Conservation (phyloP, 2,113 vertebrate genomes). For the Pseudopodoces humilis region DNA sequence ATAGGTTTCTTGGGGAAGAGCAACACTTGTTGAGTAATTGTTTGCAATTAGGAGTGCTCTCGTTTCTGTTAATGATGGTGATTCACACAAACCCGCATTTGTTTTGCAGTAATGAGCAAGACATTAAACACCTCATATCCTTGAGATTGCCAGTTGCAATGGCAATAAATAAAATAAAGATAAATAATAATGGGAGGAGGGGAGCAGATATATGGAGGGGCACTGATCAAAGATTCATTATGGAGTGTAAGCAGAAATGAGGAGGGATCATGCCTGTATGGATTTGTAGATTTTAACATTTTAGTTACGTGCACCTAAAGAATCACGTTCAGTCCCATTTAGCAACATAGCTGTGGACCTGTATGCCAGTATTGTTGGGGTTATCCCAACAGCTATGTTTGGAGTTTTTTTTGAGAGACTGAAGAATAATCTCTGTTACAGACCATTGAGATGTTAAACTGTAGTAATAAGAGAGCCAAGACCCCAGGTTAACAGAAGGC, state of each 20-base stretch:
- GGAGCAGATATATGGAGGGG: not conserved
- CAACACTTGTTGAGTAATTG: conserved; percentile 1
- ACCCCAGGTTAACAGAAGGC: not conserved
- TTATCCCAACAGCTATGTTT: not conserved
- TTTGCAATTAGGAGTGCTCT: not conserved
- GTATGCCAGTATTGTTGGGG: not conserved
- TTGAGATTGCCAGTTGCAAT: not conserved
- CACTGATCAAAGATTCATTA: not conserved
- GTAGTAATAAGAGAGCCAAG: not conserved
- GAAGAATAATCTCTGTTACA: not conserved
- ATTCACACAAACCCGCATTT: not conserved
- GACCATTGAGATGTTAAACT: not conserved
- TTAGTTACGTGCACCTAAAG: not conserved
- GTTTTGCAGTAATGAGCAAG: conserved; percentile 20
- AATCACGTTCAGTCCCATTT: not conserved
- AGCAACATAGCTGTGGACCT: not conserved
- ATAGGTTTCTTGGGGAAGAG: not conserved
- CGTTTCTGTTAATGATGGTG: not conserved
- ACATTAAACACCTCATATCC: not conserved
- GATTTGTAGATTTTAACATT: not conserved
- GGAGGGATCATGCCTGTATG: not conserved
- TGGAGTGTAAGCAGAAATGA: not conserved
- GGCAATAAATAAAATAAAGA: not conserved
- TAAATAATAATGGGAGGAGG: not conserved
- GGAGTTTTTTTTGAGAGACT: not conserved